Base-by-base conservation (phyloP, 2,888 invertebrate species). In the Scaptomyza cyrtandrae region DNA sequence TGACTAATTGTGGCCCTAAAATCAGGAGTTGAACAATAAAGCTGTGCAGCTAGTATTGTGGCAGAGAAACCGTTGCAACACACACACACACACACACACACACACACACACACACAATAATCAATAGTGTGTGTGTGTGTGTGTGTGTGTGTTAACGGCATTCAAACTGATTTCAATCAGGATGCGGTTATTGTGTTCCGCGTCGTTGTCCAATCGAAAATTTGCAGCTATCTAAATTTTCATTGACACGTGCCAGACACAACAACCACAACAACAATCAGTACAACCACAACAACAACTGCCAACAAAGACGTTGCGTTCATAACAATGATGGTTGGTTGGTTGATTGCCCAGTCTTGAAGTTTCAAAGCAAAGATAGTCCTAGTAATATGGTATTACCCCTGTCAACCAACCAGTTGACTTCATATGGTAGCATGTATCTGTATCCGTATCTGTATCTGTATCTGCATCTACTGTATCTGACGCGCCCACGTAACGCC, bases 211-310 rank as follows among this genome's bases (percentile, higher is more conserved):
- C 71, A 53, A 56, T 60, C 58, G 24, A 41, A 78, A 74, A 73
- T 69, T 67, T 72, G 45, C 77, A 58, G 75, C 69, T 77, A 79
- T 82, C 83, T 68, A 71, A 79, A 82, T 82, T 70, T 64, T 57
- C 58, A 57, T 62, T 72, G 88, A 82, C 83, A 88, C 88, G 83
- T 83, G 86, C 78, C 88, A 84, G 83, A 88, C 79, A 82, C 69
- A 85, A 78, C 84, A 78, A 70, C 69, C 67, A 27, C 48, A 59
- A 45, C 59, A 58, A 56, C 62, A 35, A 29, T 29, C 24, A 45
- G 31, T 33, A 33, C 41, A 29, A 27, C 44, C 53, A 35, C 43
- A 52, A 37, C 50, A 50, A 48, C 45, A 43, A 53, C 49, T 33
- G 35, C 37, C 52, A 50, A 31, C 57, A 67, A 49, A 57, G 43